Conservation (phyloP, 2,113 vertebrate species). For the Mastomys natalensis region DNA sequence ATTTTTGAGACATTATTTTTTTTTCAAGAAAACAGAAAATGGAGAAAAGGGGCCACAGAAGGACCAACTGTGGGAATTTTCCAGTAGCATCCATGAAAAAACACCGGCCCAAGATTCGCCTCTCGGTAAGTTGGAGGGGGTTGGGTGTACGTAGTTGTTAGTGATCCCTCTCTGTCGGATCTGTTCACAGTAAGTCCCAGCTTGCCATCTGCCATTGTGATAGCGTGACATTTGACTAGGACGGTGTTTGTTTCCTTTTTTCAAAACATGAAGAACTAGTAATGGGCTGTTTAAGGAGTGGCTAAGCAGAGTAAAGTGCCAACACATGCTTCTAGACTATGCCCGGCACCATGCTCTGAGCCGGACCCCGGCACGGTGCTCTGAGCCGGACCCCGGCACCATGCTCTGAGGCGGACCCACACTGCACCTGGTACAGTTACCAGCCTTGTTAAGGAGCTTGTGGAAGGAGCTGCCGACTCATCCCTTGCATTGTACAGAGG, state of each 20-base stretch:
- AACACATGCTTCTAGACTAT: background rate
- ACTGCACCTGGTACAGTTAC: background rate
- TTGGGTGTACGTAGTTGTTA: accelerated
- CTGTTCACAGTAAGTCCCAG: background rate
- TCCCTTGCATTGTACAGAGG: background rate
- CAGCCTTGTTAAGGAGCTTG: accelerated
- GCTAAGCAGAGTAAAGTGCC: background rate
- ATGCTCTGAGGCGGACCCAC: background rate
- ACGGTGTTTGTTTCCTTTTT: background rate
- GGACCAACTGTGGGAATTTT: conserved; percentile 42
- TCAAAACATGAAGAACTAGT: background rate
- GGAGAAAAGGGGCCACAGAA: conserved; percentile 64
- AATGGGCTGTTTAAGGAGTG: background rate
- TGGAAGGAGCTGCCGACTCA: no score
- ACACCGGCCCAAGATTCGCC: conserved; percentile 60
- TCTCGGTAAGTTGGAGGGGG: conserved; percentile 70
- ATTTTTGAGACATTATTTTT: background rate
- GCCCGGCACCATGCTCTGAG: no score
- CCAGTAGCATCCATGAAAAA: conserved; percentile 68
- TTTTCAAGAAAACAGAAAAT: conserved; percentile 79
- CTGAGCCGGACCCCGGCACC: no score
- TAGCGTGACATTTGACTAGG: background rate
- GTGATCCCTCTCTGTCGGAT: background rate
- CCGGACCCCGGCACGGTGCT: no score
- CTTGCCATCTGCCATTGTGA: background rate